phyloP scores from a whole-genome alignment of 2,797 vertebrate species.

The Meda fulgida region DNA sequence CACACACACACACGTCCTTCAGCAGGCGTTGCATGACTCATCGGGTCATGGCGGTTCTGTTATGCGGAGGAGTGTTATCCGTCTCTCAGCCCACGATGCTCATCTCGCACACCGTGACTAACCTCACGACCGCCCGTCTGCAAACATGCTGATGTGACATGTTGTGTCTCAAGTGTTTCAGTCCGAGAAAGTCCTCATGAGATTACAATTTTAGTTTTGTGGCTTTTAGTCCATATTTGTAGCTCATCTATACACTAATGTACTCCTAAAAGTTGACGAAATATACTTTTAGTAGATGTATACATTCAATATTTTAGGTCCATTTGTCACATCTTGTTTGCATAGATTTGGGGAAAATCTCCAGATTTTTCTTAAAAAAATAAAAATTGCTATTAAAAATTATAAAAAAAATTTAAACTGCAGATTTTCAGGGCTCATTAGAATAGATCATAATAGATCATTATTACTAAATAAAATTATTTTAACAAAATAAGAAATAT shows the following conservation, averaged over 20 bases:
- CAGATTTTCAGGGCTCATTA: too few species aligned
- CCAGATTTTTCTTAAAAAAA: background rate
- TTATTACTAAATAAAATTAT: too few species aligned
- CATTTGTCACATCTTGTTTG: background rate
- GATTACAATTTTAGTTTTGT: background rate
- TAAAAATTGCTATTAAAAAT: background rate
- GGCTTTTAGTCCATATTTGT: background rate
- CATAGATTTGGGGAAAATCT: background rate
- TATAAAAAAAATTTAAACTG: too few species aligned
- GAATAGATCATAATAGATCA: too few species aligned
- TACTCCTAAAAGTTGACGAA: background rate
- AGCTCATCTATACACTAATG: background rate
- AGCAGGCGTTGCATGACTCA: conserved; percentile 52
- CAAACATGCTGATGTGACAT: background rate
- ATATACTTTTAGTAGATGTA: too few species aligned
- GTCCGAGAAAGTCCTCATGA: background rate
- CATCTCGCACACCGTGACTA: background rate
- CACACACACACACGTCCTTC: conserved; percentile 21
- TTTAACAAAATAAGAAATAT: too few species aligned
- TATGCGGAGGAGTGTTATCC: conserved; percentile 21
- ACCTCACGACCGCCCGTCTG: background rate
- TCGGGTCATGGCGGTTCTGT: conserved; percentile 45
- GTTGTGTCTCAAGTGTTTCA: too few species aligned
- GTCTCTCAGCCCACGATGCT: conserved; percentile 10
- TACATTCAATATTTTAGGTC: background rate